Evolutionary conservation across 35 echinoderm and acorn worm genomes (phyloP).

Genomic region (Patiria miniata): DNA sequence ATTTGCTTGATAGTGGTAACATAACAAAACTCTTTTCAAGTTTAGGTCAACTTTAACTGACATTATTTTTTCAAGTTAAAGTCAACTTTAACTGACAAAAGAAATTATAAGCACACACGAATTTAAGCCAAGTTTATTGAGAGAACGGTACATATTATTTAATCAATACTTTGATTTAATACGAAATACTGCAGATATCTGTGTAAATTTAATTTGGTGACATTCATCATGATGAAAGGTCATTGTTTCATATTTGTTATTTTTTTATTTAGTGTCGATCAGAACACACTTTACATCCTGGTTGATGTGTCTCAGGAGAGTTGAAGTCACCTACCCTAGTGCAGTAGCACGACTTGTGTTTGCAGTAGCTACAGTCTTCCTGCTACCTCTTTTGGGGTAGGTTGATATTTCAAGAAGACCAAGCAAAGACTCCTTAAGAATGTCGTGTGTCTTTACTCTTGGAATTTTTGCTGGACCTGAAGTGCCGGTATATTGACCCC

Average conservation of each 20-base stretch:
- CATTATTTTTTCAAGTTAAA: too few relatives aligned
- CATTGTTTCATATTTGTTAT: not conserved
- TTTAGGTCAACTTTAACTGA: too few relatives aligned
- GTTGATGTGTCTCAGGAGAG: not conserved
- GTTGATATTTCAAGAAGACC: not conserved
- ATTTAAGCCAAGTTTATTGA: too few relatives aligned
- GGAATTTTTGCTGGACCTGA: not conserved
- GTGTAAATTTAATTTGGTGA: too few relatives aligned
- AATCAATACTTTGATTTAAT: too few relatives aligned
- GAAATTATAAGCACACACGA: too few relatives aligned
- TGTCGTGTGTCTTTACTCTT: not conserved
- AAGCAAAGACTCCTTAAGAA: not conserved
- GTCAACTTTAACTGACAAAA: too few relatives aligned
- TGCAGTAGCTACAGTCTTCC: not conserved
- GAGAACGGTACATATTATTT: too few relatives aligned
- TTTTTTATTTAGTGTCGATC: not conserved
- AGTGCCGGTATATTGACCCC: not conserved
- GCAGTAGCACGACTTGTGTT: not conserved
- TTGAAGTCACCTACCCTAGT: not conserved
- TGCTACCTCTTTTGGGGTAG: conserved; percentile 1
- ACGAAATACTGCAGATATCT: too few relatives aligned
- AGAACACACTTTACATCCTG: not conserved
- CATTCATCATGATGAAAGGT: not conserved
- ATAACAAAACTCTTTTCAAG: too few relatives aligned
- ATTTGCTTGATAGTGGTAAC: too few relatives aligned